Conservation (phyloP, 2,797 vertebrate genomes). For the Alectoris magna region DNA sequence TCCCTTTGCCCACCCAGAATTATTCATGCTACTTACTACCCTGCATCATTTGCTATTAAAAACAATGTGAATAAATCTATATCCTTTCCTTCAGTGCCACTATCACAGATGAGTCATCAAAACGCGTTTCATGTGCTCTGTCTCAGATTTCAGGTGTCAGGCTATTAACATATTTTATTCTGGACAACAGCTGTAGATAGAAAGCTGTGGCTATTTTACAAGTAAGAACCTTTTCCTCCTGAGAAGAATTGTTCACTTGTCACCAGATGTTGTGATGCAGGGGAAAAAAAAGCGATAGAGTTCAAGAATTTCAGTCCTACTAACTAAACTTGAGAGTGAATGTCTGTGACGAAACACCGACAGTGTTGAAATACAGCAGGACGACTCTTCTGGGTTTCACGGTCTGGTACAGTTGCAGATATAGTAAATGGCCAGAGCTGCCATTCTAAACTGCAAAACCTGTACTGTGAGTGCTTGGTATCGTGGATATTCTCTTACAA, state of each 20-base stretch:
- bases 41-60: neutral
- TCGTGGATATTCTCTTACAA: neutral
- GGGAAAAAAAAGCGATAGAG: neutral
- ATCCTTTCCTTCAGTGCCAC: neutral
- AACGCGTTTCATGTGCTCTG: neutral
- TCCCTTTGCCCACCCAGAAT: neutral
- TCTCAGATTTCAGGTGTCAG: neutral
- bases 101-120: neutral
- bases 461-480: neutral
- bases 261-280: neutral
- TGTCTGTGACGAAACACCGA: neutral
- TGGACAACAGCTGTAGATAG: neutral
- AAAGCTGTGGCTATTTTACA: neutral
- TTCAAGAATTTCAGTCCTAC: neutral
- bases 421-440: neutral
- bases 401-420: neutral
- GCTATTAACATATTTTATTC: neutral
- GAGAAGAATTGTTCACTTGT: neutral
- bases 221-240: neutral
- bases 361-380: neutral
- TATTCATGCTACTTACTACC: neutral
- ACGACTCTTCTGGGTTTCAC: neutral
- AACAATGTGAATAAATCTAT: neutral
- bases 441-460: neutral
- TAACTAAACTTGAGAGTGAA: neutral